Evolutionary conservation across 2,797 vertebrate genomes (phyloP).

Genomic region (Microchirus variegatus): DNA sequence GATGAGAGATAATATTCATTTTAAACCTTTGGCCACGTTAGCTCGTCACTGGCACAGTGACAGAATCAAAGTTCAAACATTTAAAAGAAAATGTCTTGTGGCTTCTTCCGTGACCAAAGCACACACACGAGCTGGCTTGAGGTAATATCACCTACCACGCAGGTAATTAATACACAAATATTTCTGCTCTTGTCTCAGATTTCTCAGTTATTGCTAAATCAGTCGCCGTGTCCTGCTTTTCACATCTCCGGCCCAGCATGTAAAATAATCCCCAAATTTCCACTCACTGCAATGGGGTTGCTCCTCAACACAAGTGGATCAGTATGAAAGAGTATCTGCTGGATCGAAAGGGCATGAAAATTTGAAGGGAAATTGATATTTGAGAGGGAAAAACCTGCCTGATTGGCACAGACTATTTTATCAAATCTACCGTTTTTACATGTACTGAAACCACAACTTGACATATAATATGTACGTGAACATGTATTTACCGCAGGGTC

Average conservation of each 20-base stretch:
- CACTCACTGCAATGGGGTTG: conserved; percentile 72
- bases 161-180: conserved; percentile 86
- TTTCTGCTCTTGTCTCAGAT: conserved; percentile 83
- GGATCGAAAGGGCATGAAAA: conserved; percentile 81
- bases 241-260: conserved; percentile 80
- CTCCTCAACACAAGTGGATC: conserved; percentile 66
- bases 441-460: conserved; percentile 51
- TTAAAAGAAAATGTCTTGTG: conserved; percentile 65
- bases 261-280: conserved; percentile 85
- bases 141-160: conserved; percentile 67
- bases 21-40: conserved; percentile 60
- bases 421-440: conserved; percentile 61
- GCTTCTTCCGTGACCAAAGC: conserved; percentile 67
- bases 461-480: conserved; percentile 21
- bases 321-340: conserved; percentile 78
- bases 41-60: conserved; percentile 55
- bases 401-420: conserved; percentile 58
- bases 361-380: conserved; percentile 79
- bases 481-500: conserved; percentile 9
- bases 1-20: conserved; percentile 60
- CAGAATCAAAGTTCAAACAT: conserved; percentile 50
- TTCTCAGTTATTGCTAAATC: conserved; percentile 86
- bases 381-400: conserved; percentile 74
- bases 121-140: conserved; percentile 66
- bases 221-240: conserved; percentile 80